Percentiles rank a stretch among this genome's conserved stretches.
Conservation (phyloP, 1,140 invertebrate genomes). For the Dryas iulia region DNA sequence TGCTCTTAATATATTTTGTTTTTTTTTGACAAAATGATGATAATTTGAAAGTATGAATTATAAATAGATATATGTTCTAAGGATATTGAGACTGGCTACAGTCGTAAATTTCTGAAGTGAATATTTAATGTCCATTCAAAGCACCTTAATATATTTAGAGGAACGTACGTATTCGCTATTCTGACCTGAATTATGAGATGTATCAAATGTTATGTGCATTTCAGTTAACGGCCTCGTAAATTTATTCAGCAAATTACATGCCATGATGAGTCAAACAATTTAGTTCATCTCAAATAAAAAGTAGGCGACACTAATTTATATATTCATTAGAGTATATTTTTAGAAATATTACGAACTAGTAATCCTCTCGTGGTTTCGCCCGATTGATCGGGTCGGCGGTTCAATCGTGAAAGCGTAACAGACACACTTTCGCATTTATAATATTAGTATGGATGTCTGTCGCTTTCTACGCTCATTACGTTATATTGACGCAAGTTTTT, state of each 20-base stretch:
- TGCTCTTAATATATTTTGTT: no score
- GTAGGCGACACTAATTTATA: slow-evolving; percentile 15
- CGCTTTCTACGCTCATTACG: no score
- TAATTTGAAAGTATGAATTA: no score
- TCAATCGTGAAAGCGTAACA: no score
- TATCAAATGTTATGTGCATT: slow-evolving; percentile 9
- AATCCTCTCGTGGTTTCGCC: no score
- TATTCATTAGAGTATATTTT: neutral
- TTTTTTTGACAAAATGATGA: neutral
- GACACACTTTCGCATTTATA: no score
- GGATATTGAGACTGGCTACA: neutral
- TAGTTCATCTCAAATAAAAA: slow-evolving; percentile 14
- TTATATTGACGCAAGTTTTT: no score
- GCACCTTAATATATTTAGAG: neutral
- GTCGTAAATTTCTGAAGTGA: neutral
- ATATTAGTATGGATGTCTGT: no score
- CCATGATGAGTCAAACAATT: slow-evolving; percentile 20
- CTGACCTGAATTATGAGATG: slow-evolving; percentile 3
- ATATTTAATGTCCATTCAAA: neutral
- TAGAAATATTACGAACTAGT: neutral
- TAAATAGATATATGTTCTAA: neutral
- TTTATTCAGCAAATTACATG: slow-evolving; percentile 23
- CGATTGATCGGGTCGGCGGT: no score
- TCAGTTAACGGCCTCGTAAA: slow-evolving; percentile 23
- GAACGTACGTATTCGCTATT: neutral